phyloP scores from a whole-genome alignment of 2,113 vertebrate species.

The Vulpes lagopus region DNA sequence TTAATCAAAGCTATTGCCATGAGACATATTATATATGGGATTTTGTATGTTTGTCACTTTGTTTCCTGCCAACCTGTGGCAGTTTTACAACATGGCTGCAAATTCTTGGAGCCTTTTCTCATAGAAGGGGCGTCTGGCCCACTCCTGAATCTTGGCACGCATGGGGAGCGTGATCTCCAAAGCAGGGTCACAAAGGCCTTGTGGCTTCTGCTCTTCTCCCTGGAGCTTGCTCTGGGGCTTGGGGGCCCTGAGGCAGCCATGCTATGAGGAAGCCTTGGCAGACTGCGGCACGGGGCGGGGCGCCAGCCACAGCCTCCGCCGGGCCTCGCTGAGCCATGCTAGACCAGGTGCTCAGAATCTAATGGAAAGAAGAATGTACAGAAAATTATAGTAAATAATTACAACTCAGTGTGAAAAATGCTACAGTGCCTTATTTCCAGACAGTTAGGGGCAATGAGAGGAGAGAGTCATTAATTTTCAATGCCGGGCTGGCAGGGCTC shows the following conservation, averaged over 20 bases:
- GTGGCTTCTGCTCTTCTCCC: not conserved
- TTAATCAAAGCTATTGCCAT: not conserved
- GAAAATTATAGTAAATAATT: not conserved
- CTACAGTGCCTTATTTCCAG: not conserved
- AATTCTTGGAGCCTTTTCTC: not conserved
- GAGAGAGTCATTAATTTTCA: not conserved
- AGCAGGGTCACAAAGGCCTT: not conserved
- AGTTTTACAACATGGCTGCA: not conserved
- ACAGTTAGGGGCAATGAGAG: not conserved
- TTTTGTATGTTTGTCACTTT: not conserved
- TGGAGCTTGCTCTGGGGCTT: not conserved
- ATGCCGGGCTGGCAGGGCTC: not conserved
- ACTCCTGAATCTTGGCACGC: not conserved
- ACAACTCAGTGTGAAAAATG: not conserved
- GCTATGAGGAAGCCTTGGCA: not conserved
- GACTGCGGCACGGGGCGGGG: too few species aligned
- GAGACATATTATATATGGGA: not conserved
- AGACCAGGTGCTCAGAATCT: not conserved
- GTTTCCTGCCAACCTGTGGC: not conserved
- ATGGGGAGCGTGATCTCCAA: not conserved
- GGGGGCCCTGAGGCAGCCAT: not conserved
- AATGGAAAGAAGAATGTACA: not conserved
- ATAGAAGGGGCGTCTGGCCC: not conserved
- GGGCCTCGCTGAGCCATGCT: not conserved
- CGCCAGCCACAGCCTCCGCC: too few species aligned